Evolutionary conservation across 1,140 invertebrate species (phyloP).

Genomic region (Reticulitermes speratus): DNA sequence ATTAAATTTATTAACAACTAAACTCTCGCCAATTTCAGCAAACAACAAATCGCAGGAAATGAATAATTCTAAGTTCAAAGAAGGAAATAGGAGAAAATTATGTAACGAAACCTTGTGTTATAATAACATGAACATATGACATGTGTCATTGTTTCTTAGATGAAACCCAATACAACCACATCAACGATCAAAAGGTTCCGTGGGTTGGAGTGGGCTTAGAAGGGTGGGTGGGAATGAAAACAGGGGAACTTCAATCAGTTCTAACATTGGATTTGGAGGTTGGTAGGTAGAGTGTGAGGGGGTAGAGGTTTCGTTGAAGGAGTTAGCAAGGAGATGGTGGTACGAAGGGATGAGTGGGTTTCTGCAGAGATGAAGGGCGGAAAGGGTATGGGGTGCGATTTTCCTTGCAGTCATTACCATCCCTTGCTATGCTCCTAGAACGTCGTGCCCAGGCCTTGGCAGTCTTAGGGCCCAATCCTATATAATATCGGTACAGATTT

Average conservation of each 20-base stretch:
- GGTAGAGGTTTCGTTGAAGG: conserved; percentile 4
- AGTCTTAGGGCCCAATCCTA: conserved; percentile 7
- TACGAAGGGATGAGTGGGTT: conserved; percentile 5
- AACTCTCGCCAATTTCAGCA: neutral
- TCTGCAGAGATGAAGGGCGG: conserved; percentile 2
- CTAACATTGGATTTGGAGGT: conserved; percentile 18
- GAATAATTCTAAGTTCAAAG: neutral
- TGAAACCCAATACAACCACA: neutral
- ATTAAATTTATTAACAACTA: neutral
- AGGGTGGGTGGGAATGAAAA: neutral
- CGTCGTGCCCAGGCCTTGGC: neutral
- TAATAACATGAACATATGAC: neutral
- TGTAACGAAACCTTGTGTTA: neutral
- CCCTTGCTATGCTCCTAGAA: neutral
- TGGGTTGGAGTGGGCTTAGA: neutral
- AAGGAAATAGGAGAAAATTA: neutral
- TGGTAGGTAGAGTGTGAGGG: neutral
- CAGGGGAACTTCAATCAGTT: neutral
- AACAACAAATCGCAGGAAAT: neutral
- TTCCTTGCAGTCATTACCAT: conserved; percentile 18
- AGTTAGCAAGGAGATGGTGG: conserved; percentile 9
- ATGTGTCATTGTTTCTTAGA: conserved; percentile 13
- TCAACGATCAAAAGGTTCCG: conserved; percentile 10
- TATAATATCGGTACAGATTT: neutral
- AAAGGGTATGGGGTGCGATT: neutral